These are phyloP conservation scores for Hedychridium roseum DNA, from an alignment of 2,888 invertebrate genomes.

Conservation along the genomic window DNA sequence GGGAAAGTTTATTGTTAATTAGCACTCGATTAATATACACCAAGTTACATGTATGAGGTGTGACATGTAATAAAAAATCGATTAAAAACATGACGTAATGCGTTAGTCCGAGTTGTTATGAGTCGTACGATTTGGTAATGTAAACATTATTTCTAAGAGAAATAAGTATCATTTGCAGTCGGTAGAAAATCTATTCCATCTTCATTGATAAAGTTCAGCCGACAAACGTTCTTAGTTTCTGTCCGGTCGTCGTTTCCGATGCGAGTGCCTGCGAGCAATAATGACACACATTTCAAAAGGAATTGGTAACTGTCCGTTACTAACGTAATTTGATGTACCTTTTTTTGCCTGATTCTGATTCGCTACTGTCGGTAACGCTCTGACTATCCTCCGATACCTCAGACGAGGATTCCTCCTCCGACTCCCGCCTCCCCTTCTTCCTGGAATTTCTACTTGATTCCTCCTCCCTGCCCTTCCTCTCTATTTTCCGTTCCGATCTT, in stretches of 20 bases:
- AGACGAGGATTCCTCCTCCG: constrained; percentile 39
- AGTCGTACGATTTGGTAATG: too few species aligned
- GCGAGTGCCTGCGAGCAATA: constrained; percentile 40
- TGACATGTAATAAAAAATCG: too few species aligned
- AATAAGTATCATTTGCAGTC: too few species aligned
- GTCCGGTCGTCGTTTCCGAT: constrained; percentile 49
- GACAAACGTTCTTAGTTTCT: constrained; percentile 70
- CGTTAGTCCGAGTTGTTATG: too few species aligned
- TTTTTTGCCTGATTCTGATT: constrained; percentile 41
- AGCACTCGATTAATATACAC: too few species aligned
- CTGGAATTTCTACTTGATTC: constrained; percentile 37
- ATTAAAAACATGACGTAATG: too few species aligned
- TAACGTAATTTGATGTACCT: constrained; percentile 28
- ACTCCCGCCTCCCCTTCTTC: constrained; percentile 43
- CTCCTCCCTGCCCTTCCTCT: constrained; percentile 19
- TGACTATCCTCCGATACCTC: constrained; percentile 34
- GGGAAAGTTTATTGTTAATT: too few species aligned
- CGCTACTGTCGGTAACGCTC: constrained; percentile 40
- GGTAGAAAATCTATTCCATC: too few species aligned
- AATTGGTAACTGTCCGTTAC: neutral
- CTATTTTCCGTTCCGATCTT: constrained; percentile 25
- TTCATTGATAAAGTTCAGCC: too few species aligned
- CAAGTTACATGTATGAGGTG: too few species aligned
- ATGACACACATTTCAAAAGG: neutral
- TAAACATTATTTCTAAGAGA: neutral